Evolutionary conservation across 2,113 vertebrate species (phyloP), one percentile per base, ranked within the genome.

Genomic region (Accipiter virgatus): DNA sequence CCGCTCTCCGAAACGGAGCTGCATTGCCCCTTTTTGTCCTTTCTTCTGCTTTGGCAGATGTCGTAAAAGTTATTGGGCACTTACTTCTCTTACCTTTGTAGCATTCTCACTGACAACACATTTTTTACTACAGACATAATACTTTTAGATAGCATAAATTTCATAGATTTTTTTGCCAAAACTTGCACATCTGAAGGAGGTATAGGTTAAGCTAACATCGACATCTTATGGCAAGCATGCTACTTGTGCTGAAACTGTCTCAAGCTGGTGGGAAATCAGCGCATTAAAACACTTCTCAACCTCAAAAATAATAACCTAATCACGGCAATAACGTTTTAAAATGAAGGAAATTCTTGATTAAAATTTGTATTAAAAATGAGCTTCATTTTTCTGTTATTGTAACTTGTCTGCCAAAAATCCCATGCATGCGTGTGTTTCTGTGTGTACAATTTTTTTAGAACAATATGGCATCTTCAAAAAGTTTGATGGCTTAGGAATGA

Each of bases 181-280:
- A 82, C 82, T 55, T 95, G 61, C 62, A 84, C 23, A 91, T 81
- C 56, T 90, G 68, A 90, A 83, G 80, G 59, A 61, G 40, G 32
- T 63, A 74, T 13, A 88, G 16, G 81, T 94, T 92, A 90, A 87
- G 80, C 23, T 53, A 96, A 84, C 31, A 89, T 84, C 86, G 81
- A 90, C 23, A 79, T 83, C 85, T 80, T 75, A 91, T 2, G 25
- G 47, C 0, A 1, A 86, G 61, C 40, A 80, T 45, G 66, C 10
- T 52, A 95, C 91, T 95, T 95, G 91, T 81, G 79, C 74, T 86
- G 81, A 86, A 88, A 66, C 68, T 95, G 71, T 55, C 79, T 78
- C 52, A 70, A 58, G 36, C 59, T 79, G 23, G 36, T 83, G 34
- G 16, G 84, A 92, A 96, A 95, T 38, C 9, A 79, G 43, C 48